Evolutionary conservation across 2,888 invertebrate genomes (phyloP).

Genomic region (Philonicus albiceps): DNA sequence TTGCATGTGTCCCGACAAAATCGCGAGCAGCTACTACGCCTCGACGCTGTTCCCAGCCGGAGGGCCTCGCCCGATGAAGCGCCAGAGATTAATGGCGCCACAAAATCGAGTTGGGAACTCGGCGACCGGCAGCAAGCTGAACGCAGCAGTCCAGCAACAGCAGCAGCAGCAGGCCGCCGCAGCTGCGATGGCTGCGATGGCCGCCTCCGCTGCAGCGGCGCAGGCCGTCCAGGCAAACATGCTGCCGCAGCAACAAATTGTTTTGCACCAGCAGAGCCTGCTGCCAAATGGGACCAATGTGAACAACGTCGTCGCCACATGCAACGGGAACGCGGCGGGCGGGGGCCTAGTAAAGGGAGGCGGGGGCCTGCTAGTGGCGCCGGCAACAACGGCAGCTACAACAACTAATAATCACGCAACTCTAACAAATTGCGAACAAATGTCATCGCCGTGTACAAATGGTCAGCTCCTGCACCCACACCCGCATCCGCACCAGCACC

Average conservation of each 20-base stretch:
- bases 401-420: conserved; percentile 44
- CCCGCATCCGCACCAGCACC: conserved; percentile 49
- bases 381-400: conserved; percentile 31
- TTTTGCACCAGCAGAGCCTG: conserved; percentile 54
- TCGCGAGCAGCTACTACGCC: conserved; percentile 58
- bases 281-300: conserved; percentile 55
- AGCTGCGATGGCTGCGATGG: conserved; percentile 53
- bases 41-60: conserved; percentile 60
- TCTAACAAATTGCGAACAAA: conserved; percentile 51
- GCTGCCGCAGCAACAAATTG: conserved; percentile 54
- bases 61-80: conserved; percentile 61
- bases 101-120: conserved; percentile 55
- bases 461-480: conserved; percentile 51
- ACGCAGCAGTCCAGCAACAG: conserved; percentile 56
- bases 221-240: conserved; percentile 49
- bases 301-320: conserved; percentile 52
- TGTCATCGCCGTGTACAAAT: conserved; percentile 52
- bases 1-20: neutral
- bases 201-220: conserved; percentile 52
- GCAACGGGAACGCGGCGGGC: conserved; percentile 53
- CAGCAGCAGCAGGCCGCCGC: conserved; percentile 57
- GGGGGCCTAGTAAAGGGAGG: conserved; percentile 53
- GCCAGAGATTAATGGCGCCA: conserved; percentile 62
- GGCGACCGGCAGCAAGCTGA: conserved; percentile 56
- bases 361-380: conserved; percentile 11